phyloP scores from a whole-genome alignment of 2,113 vertebrate genomes.

The Leptocoma aspasia region DNA sequence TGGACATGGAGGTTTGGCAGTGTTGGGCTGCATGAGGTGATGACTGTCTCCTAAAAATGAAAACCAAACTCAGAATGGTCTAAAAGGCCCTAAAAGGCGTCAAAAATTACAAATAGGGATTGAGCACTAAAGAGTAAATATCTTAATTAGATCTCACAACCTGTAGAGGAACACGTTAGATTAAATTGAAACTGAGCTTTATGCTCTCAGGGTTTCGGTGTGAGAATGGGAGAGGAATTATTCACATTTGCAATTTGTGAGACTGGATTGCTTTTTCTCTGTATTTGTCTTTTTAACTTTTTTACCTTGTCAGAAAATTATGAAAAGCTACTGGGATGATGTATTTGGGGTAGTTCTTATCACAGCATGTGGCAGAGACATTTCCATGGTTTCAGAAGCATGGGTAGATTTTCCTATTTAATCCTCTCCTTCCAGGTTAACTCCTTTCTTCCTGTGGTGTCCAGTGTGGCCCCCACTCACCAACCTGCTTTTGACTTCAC shows the following conservation, averaged over 20 bases:
- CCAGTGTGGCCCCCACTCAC: neutral
- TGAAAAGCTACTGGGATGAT: neutral
- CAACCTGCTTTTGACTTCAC: neutral
- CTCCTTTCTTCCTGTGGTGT: neutral
- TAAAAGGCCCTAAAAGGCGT: neutral
- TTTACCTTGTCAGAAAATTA: conserved; percentile 10
- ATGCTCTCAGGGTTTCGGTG: neutral
- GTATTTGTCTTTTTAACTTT: conserved; percentile 34
- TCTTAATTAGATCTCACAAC: conserved; percentile 51
- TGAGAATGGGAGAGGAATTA: neutral
- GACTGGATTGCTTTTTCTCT: neutral
- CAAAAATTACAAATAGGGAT: neutral
- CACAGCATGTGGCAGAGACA: neutral
- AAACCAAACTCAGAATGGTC: neutral
- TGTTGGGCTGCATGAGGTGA: rapidly evolving
- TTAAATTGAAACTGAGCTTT: conserved; percentile 42
- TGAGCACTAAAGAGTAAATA: neutral
- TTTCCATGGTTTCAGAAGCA: conserved; percentile 4
- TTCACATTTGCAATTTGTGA: neutral
- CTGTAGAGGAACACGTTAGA: neutral
- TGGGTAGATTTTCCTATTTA: neutral
- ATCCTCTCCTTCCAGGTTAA: neutral
- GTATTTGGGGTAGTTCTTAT: conserved; percentile 3
- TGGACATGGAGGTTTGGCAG: rapidly evolving
- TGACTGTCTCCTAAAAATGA: neutral